A percentile compares a stretch with the other conserved stretches of the same genome.
phyloP scores from a whole-genome alignment of 2,888 invertebrate species.

The Pollenia labialis region DNA sequence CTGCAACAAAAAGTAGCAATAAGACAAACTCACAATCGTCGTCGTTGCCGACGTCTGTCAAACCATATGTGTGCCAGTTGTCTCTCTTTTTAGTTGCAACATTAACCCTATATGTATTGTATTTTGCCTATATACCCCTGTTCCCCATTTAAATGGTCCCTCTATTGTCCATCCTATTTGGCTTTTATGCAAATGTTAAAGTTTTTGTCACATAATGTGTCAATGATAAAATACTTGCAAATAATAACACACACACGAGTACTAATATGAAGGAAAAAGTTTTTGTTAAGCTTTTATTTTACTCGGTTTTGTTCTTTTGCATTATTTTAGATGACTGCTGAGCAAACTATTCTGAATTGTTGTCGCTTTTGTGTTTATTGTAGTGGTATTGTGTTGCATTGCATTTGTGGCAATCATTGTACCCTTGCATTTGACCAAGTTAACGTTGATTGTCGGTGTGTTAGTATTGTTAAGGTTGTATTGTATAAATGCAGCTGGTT shows the following conservation, averaged over 20 bases:
- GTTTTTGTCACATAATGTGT: slow-evolving; percentile 66
- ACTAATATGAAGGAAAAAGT: slow-evolving; percentile 9
- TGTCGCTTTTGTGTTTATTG: slow-evolving; percentile 41
- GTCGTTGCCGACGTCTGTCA: slow-evolving; percentile 59
- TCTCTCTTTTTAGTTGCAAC: slow-evolving; percentile 60
- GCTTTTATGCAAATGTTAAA: slow-evolving; percentile 70
- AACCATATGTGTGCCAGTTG: slow-evolving; percentile 71
- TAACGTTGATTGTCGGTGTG: slow-evolving; percentile 64
- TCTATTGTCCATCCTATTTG: slow-evolving; percentile 25
- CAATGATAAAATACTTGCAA: slow-evolving; percentile 61
- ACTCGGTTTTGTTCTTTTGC: slow-evolving; percentile 34
- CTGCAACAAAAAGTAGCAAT: slow-evolving; percentile 12
- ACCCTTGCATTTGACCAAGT: slow-evolving; percentile 69
- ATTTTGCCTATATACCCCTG: neutral
- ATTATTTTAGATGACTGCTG: slow-evolving; percentile 48
- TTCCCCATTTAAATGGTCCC: slow-evolving; percentile 20
- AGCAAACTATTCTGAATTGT: slow-evolving; percentile 62
- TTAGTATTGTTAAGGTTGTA: slow-evolving; percentile 43
- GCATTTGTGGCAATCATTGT: slow-evolving; percentile 58
- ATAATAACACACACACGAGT: neutral
- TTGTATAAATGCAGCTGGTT: slow-evolving; percentile 34
- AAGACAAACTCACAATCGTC: slow-evolving; percentile 52
- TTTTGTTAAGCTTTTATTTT: slow-evolving; percentile 54
- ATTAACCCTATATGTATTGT: slow-evolving; percentile 61
- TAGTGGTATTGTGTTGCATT: slow-evolving; percentile 46